Base-by-base conservation (phyloP, 2,888 invertebrate species). In the Theretra japonica region DNA sequence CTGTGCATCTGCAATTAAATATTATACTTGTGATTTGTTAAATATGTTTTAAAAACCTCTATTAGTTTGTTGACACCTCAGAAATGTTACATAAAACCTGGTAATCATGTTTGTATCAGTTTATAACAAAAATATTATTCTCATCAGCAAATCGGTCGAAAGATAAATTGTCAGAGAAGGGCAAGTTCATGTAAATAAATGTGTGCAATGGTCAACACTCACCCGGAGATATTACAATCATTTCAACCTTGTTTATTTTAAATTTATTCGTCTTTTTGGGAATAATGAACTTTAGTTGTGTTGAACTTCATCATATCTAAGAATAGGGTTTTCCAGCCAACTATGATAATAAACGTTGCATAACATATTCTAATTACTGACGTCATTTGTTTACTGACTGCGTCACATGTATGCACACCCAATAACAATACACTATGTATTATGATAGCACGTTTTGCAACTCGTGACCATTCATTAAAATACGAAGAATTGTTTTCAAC, bases 121-220 rank as follows among this genome's bases (percentile, higher is more conserved):
- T 65, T 23, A 48, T 23, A 65, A 48, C 23, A 8, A 62, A 62
- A 62, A 62, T 41, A 62, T 41, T 62, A 41, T 62, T 33, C 33
- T 11, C 21, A 2, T 21, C 30, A 53, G 33, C 62, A 41, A 62
- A 3, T n/a, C n/a, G 33, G 19, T 30, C n/a, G 19, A 59, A 30
- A 8, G 41, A 62, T 62, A 62, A 41, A 62, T 33, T 62, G 8
- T 21, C 11, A 0, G 41, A 23, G 48, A 65, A 65, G 48, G 23
- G 17, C 41, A 65, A 65, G 48, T 41, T 65, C 65, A 48, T 4
- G 23, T 23, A 48, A 41, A 65, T 65, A 65, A 48, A 48, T 17
- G 15, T 48, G 4, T 25, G 23, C n/a, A 53, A 11, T 41, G 41
- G 41, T 11, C 41, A 15, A 41, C 15, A 41, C 11, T 41, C 41